Conservation (phyloP, 1,140 invertebrate species). For the Anastatus disparis region DNA sequence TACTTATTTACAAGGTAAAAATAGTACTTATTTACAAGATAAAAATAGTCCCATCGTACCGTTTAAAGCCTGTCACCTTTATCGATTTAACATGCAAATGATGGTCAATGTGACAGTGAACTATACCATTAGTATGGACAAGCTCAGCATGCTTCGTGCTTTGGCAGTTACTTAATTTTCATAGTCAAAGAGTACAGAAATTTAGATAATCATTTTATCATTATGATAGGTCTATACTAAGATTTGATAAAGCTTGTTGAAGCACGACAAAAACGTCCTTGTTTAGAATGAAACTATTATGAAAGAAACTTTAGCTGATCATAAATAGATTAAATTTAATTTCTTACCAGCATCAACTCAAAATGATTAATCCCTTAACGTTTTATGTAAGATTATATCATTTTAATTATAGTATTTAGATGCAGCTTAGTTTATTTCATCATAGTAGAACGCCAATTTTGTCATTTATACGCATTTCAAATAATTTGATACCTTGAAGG, state of each 20-base stretch:
- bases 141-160: conserved; percentile 31
- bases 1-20: neutral
- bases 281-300: neutral
- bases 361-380: too few species aligned
- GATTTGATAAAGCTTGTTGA: conserved; percentile 17
- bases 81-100: conserved; percentile 15
- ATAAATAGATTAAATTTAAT: neutral
- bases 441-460: neutral
- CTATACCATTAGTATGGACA: conserved; percentile 6
- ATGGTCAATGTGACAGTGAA: conserved; percentile 4
- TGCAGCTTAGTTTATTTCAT: neutral
- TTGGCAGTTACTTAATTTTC: neutral
- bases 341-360: neutral
- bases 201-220: neutral
- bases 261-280: conserved; percentile 29
- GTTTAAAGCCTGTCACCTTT: neutral
- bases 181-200: neutral
- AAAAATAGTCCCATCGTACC: neutral
- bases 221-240: conserved; percentile 4
- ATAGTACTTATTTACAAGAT: too few species aligned
- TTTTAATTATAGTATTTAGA: neutral
- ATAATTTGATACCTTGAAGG: neutral
- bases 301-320: neutral
- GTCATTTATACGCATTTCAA: neutral
- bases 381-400: too few species aligned